phyloP scores from a whole-genome alignment of 2,888 invertebrate species.

The Polydrusus tereticollis region DNA sequence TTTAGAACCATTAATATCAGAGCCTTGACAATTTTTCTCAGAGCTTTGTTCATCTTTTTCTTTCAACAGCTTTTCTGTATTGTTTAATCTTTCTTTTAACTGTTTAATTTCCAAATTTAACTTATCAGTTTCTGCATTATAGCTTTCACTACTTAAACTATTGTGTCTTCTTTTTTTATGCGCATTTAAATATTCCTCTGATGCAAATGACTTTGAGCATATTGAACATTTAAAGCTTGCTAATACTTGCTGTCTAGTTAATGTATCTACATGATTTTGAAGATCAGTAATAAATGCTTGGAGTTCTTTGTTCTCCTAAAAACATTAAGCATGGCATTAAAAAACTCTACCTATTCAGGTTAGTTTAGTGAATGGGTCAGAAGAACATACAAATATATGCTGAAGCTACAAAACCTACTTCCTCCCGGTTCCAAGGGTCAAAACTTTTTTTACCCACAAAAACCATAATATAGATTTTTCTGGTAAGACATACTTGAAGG shows the following conservation, averaged over 20 bases:
- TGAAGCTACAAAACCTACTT: no score
- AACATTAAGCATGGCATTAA: neutral
- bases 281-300: constrained; percentile 66
- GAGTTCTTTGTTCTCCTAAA: constrained; percentile 60
- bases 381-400: no score
- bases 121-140: constrained; percentile 68
- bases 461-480: no score
- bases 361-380: no score
- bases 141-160: constrained; percentile 31
- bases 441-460: no score
- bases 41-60: constrained; percentile 57
- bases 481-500: no score
- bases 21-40: constrained; percentile 33
- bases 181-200: constrained; percentile 74
- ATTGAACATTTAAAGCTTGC: constrained; percentile 71
- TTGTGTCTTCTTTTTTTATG: constrained; percentile 75
- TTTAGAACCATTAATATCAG: constrained; percentile 36
- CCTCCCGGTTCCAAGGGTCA: no score
- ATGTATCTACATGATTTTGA: constrained; percentile 69
- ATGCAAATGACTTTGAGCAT: constrained; percentile 78
- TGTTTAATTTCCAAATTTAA: constrained; percentile 76
- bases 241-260: constrained; percentile 67
- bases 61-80: constrained; percentile 71
- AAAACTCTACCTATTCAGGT: no score
- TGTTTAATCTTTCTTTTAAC: constrained; percentile 74